A percentile compares a stretch with the other conserved stretches of the same genome.
phyloP scores from a whole-genome alignment of 2,797 vertebrate genomes.

The Phylloscopus collybita region DNA sequence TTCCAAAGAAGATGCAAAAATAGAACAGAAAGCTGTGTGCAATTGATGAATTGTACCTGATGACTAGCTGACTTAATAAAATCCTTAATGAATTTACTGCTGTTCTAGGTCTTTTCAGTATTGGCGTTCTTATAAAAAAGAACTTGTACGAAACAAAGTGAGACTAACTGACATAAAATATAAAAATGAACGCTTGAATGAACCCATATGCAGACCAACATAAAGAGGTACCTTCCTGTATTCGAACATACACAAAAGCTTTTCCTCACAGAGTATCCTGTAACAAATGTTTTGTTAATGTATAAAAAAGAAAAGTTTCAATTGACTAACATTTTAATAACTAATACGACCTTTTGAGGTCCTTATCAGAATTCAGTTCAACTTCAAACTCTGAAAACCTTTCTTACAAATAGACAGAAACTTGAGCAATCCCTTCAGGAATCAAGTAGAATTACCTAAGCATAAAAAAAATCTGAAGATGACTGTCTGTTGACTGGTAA shows the following conservation, averaged over 20 bases:
- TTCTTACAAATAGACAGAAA: not conserved
- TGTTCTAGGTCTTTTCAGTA: constrained; percentile 3
- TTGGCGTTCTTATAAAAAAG: not conserved
- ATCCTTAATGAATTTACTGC: constrained; percentile 59
- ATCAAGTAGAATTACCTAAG: not conserved
- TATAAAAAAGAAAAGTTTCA: not conserved
- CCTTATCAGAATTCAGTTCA: not conserved
- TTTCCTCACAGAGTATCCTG: not conserved
- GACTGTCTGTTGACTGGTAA: not conserved
- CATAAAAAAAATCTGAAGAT: not conserved
- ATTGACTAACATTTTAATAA: not conserved
- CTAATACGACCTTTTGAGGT: not conserved
- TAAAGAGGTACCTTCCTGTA: not conserved
- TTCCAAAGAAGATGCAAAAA: constrained; percentile 78
- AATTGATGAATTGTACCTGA: constrained; percentile 72
- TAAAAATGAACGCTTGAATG: not conserved
- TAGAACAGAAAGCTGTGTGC: constrained; percentile 58
- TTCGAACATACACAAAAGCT: not conserved
- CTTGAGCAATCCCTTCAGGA: not conserved
- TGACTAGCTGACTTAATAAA: constrained; percentile 75
- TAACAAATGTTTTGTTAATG: not conserved
- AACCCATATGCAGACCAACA: not conserved
- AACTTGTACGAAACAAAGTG: not conserved
- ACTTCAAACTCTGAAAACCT: not conserved
- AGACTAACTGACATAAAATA: not conserved